Evolutionary conservation across 1,140 invertebrate genomes (phyloP).

Genomic region (Bicyclus anynana): DNA sequence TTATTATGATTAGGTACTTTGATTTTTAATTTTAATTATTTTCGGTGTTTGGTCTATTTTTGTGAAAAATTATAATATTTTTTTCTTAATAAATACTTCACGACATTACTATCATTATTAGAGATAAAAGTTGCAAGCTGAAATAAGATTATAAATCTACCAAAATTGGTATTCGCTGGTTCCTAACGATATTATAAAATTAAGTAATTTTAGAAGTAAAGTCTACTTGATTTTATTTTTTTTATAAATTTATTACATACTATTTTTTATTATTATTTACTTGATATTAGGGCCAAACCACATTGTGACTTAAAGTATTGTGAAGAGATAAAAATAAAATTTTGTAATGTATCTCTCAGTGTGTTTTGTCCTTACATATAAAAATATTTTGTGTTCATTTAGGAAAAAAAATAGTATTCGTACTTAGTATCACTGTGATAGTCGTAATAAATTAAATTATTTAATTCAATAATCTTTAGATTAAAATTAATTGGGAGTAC

Average conservation of each 20-base stretch:
- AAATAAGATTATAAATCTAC: neutral
- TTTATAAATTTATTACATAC: too few relatives aligned
- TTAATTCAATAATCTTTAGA: constrained; percentile 13
- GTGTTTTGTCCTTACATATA: neutral
- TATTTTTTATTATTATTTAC: too few relatives aligned
- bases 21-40: too few relatives aligned
- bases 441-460: constrained; percentile 30
- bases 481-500: constrained; percentile 2
- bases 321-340: neutral
- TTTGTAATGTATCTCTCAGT: too few relatives aligned
- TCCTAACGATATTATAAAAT: neutral
- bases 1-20: too few relatives aligned
- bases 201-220: neutral
- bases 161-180: neutral
- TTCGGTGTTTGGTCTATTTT: too few relatives aligned
- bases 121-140: neutral
- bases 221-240: neutral
- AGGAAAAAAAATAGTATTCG: neutral
- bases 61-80: neutral
- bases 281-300: neutral
- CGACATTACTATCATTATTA: neutral
- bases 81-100: neutral
- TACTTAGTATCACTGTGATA: constrained; percentile 42
- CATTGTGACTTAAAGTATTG: neutral
- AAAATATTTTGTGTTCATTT: neutral